These are phyloP conservation scores for Odocoileus hemionus DNA, from an alignment of 2,113 vertebrate genomes.

Conservation along the genomic window DNA sequence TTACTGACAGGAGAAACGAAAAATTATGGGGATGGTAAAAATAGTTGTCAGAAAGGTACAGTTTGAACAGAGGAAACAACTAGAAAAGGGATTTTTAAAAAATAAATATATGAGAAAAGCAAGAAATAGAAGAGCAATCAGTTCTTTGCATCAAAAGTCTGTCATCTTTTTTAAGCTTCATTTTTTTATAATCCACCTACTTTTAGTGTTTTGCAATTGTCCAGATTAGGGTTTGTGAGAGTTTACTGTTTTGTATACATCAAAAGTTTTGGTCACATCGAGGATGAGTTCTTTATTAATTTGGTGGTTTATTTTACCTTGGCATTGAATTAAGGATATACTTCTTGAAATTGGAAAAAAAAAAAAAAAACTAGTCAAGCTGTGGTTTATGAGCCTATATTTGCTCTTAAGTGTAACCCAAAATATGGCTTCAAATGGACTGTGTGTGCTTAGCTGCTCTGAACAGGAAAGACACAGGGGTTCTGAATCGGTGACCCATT, in stretches of 20 bases:
- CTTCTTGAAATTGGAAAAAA: neutral
- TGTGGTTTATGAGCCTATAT: neutral
- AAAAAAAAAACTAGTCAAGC: neutral
- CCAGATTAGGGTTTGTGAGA: neutral
- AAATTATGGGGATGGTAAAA: neutral
- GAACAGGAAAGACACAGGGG: neutral
- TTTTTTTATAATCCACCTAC: neutral
- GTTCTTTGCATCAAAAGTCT: neutral
- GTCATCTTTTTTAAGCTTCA: neutral
- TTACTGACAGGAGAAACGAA: conserved; percentile 17
- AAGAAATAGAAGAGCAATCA: neutral
- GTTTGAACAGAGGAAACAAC: conserved; percentile 38
- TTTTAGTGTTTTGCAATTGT: neutral
- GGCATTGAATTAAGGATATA: neutral
- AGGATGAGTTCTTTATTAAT: neutral
- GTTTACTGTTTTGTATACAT: neutral
- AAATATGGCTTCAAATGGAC: neutral
- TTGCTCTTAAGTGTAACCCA: neutral
- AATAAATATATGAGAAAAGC: neutral
- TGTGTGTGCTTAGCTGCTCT: neutral
- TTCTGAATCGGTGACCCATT: neutral
- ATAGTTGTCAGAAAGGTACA: neutral
- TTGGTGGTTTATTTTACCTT: neutral
- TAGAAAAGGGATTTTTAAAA: conserved; percentile 14
- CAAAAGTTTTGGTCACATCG: neutral